Base-by-base conservation (phyloP, 2,113 vertebrate genomes). In the Reinhardtius hippoglossoides region DNA sequence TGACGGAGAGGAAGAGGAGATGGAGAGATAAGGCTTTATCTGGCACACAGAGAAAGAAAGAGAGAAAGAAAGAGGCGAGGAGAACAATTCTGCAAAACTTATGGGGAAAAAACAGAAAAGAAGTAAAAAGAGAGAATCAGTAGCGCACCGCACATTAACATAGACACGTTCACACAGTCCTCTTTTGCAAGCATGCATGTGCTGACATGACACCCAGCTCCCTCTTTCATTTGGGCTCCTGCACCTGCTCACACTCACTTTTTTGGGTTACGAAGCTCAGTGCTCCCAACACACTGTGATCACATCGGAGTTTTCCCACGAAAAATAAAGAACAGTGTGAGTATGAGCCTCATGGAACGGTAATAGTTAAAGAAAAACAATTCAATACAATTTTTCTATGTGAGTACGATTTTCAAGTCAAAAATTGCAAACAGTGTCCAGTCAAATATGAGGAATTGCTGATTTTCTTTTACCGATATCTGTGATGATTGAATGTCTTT, bases 141-240 rank as follows among this genome's bases (percentile, higher is more conserved):
- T 4, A 15, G 21, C 6, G 18, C 3, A 12, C 18, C 44, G 9
- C 44, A 76, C 61, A 66, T 69, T 42, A 61, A 61, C 58, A 35
- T 35, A 8, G 35, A 83, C n/a, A 48, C 40, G 57, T 9, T 42
- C 48, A 20, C 59, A 35, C 42, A 56, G 18, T 57, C 23, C 15
- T 57, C 31, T 71, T 76, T 50, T 13, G 23, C 26, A 59, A 1
- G 42, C 31, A 9, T 50, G 61, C 81, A 74, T 70, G 71, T 83
- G 83, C 76, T 71, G 61, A 78, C 46, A 37, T 71, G 69, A 74
- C 76, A 78, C 37, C 37, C 65, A 42, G 27, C 56, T 72, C 79
- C 85, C 71, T 80, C 77, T 84, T 81, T 80, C 88, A 74, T 66
- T 85, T 76, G 73, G 77, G 62, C 44, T 67, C 73, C 55, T 75